Conservation (phyloP, 2,113 vertebrate genomes). For the Glaucomys volans region DNA sequence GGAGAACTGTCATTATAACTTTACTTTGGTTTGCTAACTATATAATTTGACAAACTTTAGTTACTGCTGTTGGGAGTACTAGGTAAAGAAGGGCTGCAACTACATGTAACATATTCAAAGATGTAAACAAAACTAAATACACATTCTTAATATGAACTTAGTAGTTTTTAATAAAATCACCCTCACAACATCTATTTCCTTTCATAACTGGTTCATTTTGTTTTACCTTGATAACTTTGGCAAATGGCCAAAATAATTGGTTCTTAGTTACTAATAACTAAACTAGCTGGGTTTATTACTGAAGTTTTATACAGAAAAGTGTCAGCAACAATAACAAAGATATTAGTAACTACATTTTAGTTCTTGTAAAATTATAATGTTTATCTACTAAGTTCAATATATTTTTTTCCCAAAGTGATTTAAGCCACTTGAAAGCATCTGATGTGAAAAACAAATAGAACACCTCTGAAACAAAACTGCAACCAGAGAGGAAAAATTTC, state of each 20-base stretch:
- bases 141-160: constrained; percentile 52
- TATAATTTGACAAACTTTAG: constrained; percentile 30
- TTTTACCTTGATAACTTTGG: constrained; percentile 52
- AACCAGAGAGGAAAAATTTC: constrained; percentile 32
- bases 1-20: neutral
- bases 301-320: constrained; percentile 52
- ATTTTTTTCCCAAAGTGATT: constrained; percentile 53
- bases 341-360: constrained; percentile 52
- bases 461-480: constrained; percentile 47
- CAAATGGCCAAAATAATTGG: constrained; percentile 54
- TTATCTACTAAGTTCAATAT: constrained; percentile 38
- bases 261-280: constrained; percentile 47
- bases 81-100: constrained; percentile 14
- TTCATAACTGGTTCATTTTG: constrained; percentile 60
- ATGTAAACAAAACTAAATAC: constrained; percentile 34
- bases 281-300: constrained; percentile 36
- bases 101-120: constrained; percentile 34
- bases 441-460: constrained; percentile 18
- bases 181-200: constrained; percentile 52
- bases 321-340: constrained; percentile 61
- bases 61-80: neutral
- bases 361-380: constrained; percentile 46
- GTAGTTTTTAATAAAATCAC: constrained; percentile 33
- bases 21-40: constrained; percentile 28
- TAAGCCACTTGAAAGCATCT: constrained; percentile 37